Evolutionary conservation across 2,113 vertebrate species (phyloP).

Genomic region (Neolamprologus variostigma): DNA sequence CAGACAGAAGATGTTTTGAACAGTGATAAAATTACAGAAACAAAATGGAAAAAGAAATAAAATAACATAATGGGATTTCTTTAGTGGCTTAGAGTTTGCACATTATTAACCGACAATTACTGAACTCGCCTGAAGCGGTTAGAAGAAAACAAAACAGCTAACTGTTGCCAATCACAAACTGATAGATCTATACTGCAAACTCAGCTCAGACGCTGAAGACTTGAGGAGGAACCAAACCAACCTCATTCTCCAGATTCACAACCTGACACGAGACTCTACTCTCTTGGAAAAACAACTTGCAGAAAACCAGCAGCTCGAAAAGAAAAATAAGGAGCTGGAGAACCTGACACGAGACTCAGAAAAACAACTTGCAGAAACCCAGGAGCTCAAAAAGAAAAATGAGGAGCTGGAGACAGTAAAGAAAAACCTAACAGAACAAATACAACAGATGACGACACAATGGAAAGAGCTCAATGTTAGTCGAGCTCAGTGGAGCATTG

Average conservation of each 20-base stretch:
- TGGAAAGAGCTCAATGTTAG: accelerated
- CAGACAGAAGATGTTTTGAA: neutral
- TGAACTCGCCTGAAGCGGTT: neutral
- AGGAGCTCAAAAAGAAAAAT: too few species aligned
- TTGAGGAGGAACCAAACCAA: accelerated
- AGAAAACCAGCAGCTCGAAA: neutral
- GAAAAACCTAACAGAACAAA: accelerated
- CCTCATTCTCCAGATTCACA: accelerated
- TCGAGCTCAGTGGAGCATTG: neutral
- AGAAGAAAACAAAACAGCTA: neutral
- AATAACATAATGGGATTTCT: accelerated
- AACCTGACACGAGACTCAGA: too few species aligned
- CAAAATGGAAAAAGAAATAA: neutral
- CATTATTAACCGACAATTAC: neutral
- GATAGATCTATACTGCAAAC: neutral
- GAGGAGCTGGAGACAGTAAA: accelerated
- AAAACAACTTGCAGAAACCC: too few species aligned
- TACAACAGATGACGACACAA: accelerated
- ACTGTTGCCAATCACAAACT: neutral
- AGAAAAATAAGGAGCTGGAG: neutral
- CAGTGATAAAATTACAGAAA: neutral
- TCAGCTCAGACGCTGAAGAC: neutral
- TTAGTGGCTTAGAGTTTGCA: neutral
- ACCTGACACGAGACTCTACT: neutral
- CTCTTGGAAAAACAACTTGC: neutral